Evolutionary conservation across 2,797 vertebrate species (phyloP).

Genomic region (Scarus forsteni): DNA sequence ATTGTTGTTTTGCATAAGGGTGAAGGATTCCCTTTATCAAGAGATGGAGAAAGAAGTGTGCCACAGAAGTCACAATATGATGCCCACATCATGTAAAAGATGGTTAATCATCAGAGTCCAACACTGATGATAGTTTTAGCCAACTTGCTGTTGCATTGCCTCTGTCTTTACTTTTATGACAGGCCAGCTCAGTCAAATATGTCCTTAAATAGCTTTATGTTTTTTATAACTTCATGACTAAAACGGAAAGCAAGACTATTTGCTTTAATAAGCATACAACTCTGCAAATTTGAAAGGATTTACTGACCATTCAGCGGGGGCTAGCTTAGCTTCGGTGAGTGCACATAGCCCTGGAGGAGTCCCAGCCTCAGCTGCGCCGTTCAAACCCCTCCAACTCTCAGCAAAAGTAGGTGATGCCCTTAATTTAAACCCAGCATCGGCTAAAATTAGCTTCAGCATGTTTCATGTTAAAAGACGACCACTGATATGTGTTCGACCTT

Average conservation of each 20-base stretch:
- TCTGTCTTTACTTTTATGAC: background rate
- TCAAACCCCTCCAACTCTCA: constrained; percentile 6
- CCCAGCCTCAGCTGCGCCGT: background rate
- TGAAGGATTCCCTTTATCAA: too few relatives aligned
- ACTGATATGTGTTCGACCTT: background rate
- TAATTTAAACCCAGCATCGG: background rate
- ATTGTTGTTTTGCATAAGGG: too few relatives aligned
- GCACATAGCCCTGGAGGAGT: background rate
- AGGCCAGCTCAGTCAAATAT: background rate
- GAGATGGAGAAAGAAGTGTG: too few relatives aligned
- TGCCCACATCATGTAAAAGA: too few relatives aligned
- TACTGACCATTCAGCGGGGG: constrained; percentile 6
- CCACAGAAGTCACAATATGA: too few relatives aligned
- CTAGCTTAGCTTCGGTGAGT: constrained; percentile 13
- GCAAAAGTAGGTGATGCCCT: constrained; percentile 1
- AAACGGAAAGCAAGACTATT: background rate
- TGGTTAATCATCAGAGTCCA: too few relatives aligned
- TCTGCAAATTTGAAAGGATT: background rate
- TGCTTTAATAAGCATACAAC: background rate
- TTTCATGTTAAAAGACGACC: background rate
- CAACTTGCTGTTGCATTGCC: background rate
- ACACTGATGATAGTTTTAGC: too few relatives aligned
- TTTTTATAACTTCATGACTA: background rate
- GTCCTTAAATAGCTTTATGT: background rate
- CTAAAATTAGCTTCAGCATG: background rate